Evolutionary conservation across 2,888 invertebrate genomes (phyloP), one percentile per base, ranked within the genome.

Genomic region (Rhagonycha lutea): DNA sequence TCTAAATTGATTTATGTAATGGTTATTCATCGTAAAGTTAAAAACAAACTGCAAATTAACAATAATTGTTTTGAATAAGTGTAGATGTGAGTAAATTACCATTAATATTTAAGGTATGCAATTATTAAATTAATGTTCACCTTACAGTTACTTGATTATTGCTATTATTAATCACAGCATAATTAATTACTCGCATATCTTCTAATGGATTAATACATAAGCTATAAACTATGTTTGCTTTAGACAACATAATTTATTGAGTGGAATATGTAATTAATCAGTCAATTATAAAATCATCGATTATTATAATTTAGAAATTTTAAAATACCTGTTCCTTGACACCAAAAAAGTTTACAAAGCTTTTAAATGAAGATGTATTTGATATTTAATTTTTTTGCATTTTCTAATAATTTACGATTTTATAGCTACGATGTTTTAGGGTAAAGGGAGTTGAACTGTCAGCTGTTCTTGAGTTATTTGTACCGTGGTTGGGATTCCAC

Each of bases 111-210:
- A 47, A 47, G n/a, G 47, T n/a, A 47, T 47, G 47, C 47, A 47
- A 47, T 47, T 47, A 47, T 47, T 47, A 47, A 47, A 65, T 65
- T 65, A 65, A 65, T 65, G 63, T 65, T 26, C 23, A 65, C 26
- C 23, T 24, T 65, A 65, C 24, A 65, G 63, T 65, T 65, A 26
- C 29, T 63, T 63, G 62, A 72, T 68, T 24, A 68, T 72, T 72
- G 28, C 24, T 60, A 67, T 72, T 72, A 72, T 72, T 72, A 72
- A 72, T 72, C 72, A 68, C 60, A 14, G 72, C 68, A 61, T 63
- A 67, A 68, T 65, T 32, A 71, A 63, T 14, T 47, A 72, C 47
- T 32, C 72, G 60, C 18, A 29, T 47, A 32, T 24, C 23, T 47
- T 24, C 14, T 72, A 72, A 72, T 68, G 72, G 67, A 68, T 72